phyloP scores from a whole-genome alignment of 1,140 invertebrate species.

The Goniozus legneri region DNA sequence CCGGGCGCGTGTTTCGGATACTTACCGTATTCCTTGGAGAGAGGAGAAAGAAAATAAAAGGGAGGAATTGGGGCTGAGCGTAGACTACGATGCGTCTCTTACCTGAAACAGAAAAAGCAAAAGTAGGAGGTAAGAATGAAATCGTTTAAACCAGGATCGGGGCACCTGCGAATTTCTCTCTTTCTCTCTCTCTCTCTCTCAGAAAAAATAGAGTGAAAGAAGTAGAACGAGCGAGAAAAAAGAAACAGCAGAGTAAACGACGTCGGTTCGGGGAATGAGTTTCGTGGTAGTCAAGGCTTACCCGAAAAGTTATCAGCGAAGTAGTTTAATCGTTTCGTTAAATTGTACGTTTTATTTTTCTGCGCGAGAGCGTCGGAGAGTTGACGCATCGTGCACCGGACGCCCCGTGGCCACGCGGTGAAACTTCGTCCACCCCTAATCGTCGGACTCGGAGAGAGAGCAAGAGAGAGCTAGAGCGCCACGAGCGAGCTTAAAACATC shows the following conservation, averaged over 20 bases:
- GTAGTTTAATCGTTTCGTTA: slow-evolving; percentile 30
- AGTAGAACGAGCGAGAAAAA: no score
- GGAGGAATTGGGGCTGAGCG: no score
- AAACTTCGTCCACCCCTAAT: slow-evolving; percentile 31
- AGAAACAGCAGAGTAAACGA: no score
- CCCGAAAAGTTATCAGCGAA: slow-evolving; percentile 16
- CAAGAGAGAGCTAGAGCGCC: no score
- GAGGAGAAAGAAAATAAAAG: no score
- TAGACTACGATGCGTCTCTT: slow-evolving; percentile 20
- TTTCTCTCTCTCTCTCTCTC: neutral
- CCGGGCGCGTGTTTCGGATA: no score
- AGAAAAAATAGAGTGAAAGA: no score
- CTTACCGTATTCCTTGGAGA: no score
- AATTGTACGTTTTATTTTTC: neutral
- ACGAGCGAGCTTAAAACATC: no score
- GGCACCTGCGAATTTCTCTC: no score
- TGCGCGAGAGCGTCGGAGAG: neutral
- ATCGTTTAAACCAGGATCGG: slow-evolving; percentile 14
- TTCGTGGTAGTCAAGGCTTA: slow-evolving; percentile 4
- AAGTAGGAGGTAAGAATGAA: neutral
- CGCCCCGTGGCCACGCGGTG: neutral
- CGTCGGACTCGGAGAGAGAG: slow-evolving; percentile 24
- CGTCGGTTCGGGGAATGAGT: no score
- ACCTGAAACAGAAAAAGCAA: slow-evolving; percentile 34
- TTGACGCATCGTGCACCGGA: neutral